A percentile compares a stretch with the other conserved stretches of the same genome.
Evolutionary conservation across 2,888 invertebrate species (phyloP).

Genomic region (Nebria brevicollis): DNA sequence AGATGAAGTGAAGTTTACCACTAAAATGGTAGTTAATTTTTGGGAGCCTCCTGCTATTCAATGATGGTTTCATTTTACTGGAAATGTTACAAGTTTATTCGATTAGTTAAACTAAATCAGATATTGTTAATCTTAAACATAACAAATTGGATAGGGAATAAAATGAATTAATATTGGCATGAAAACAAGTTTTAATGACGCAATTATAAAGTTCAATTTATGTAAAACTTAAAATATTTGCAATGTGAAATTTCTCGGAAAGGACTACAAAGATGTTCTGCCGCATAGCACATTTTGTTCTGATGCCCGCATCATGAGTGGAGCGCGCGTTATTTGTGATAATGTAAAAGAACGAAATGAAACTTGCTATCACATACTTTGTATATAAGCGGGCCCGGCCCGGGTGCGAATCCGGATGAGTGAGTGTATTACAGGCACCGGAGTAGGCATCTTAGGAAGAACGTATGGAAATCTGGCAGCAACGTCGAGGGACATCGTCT

Average conservation of each 20-base stretch:
- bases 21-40: neutral
- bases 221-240: too few relatives aligned
- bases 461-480: conserved; percentile 32
- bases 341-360: conserved; percentile 40
- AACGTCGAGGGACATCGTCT: conserved; percentile 7
- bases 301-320: neutral
- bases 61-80: neutral
- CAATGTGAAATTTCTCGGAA: too few relatives aligned
- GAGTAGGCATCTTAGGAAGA: neutral
- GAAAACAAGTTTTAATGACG: too few relatives aligned
- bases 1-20: neutral
- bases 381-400: neutral
- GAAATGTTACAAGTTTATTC: neutral
- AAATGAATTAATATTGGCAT: too few relatives aligned
- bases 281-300: neutral
- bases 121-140: too few relatives aligned
- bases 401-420: neutral
- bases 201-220: too few relatives aligned
- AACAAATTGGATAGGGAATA: too few relatives aligned
- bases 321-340: conserved; percentile 29
- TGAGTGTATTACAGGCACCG: conserved; percentile 16
- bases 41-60: neutral
- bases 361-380: conserved; percentile 11
- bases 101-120: too few relatives aligned
- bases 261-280: too few relatives aligned